These are phyloP conservation scores for Drosophila antonietae DNA, from an alignment of 2,888 invertebrate species.

Conservation along the genomic window DNA sequence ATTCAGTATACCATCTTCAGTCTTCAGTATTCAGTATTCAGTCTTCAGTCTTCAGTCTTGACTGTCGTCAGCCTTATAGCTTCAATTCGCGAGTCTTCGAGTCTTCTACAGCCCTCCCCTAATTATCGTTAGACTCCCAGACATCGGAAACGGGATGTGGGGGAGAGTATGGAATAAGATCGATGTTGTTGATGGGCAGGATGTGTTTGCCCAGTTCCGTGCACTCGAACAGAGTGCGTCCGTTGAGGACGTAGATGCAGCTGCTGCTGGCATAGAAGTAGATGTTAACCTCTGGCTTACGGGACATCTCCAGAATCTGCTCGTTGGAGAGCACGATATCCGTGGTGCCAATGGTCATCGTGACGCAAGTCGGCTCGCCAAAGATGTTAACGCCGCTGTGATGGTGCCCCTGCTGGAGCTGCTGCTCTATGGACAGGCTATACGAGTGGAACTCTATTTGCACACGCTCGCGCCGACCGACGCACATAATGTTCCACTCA, in stretches of 20 bases:
- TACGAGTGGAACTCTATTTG: neutral
- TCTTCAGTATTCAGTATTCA: neutral
- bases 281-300: neutral
- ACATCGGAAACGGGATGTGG: neutral
- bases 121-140: neutral
- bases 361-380: slow-evolving; percentile 19
- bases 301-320: neutral
- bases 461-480: neutral
- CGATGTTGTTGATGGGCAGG: slow-evolving; percentile 23
- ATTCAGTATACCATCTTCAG: neutral
- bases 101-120: too few relatives aligned
- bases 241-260: slow-evolving; percentile 9
- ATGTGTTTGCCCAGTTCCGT: slow-evolving; percentile 13
- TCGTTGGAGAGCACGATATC: neutral
- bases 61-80: neutral
- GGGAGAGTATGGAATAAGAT: neutral
- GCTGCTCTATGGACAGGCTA: neutral
- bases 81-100: too few relatives aligned
- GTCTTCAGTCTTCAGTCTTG: neutral
- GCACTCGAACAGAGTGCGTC: slow-evolving; percentile 12
- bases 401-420: neutral
- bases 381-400: slow-evolving; percentile 35
- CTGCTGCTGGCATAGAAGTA: neutral
- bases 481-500: slow-evolving; percentile 5
- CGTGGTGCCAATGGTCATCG: neutral